phyloP scores from a whole-genome alignment of 64 coral and sea anemone genomes.

The Hydrozoanthus tunicans region DNA sequence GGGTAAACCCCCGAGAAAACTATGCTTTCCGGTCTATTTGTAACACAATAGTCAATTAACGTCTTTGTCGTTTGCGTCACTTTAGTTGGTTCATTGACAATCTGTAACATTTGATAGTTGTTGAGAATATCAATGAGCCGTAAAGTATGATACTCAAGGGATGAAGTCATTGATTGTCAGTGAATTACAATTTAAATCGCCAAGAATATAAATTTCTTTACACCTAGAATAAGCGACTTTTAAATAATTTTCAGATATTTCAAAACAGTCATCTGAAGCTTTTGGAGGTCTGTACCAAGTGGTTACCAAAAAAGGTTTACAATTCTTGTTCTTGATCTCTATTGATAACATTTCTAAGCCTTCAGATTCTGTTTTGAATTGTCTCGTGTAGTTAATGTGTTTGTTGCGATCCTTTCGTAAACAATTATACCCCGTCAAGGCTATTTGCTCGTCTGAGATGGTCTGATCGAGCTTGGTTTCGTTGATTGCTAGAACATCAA shows the following conservation, averaged over 20 bases:
- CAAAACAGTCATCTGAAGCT: conserved; percentile 23
- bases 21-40: conserved; percentile 12
- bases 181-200: conserved; percentile 7
- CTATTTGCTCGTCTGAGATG: conserved; percentile 11
- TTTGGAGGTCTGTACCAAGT: conserved; percentile 51
- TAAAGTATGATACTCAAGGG: conserved; percentile 10
- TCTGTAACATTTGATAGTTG: conserved; percentile 22
- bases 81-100: conserved; percentile 10
- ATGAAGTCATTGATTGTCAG: neutral
- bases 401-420: conserved; percentile 40
- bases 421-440: neutral
- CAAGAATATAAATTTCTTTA: conserved; percentile 43
- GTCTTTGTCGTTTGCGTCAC: conserved; percentile 20
- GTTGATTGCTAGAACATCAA: conserved; percentile 48
- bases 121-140: conserved; percentile 11
- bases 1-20: conserved; percentile 50
- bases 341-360: conserved; percentile 50
- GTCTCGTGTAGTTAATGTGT: neutral
- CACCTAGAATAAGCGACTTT: neutral
- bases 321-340: conserved; percentile 17
- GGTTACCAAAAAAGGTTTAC: conserved; percentile 20
- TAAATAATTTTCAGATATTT: conserved; percentile 30
- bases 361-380: conserved; percentile 29
- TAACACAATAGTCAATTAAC: conserved; percentile 37
- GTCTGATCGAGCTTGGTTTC: conserved; percentile 28